Evolutionary conservation across 2,888 invertebrate genomes (phyloP).

Genomic region (Campopleginae sp.): DNA sequence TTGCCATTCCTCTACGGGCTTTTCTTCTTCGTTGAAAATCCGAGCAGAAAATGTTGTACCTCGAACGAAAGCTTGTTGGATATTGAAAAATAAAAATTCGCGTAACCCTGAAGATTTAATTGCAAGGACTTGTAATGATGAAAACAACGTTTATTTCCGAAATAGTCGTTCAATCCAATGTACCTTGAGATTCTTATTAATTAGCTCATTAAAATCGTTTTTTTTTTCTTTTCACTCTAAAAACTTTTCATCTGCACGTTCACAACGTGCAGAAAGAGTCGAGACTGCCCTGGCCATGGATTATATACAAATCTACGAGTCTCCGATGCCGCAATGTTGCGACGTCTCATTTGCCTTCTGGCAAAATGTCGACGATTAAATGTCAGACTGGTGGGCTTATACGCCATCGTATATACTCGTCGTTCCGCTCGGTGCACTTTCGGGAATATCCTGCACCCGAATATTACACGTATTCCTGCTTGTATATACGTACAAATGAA

Average conservation of each 20-base stretch:
- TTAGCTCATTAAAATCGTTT: background rate
- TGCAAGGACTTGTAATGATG: background rate
- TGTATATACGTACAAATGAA: slow-evolving; percentile 23
- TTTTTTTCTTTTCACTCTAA: background rate
- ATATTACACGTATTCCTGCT: slow-evolving; percentile 17
- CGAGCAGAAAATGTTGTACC: slow-evolving; percentile 9
- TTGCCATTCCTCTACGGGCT: background rate
- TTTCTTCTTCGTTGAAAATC: background rate
- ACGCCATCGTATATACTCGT: slow-evolving; percentile 56
- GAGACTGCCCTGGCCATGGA: background rate
- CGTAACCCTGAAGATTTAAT: background rate
- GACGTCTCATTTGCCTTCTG: slow-evolving; percentile 68
- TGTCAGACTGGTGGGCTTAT: slow-evolving; percentile 69
- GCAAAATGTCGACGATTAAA: slow-evolving; percentile 78
- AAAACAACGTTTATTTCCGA: background rate
- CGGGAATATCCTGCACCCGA: slow-evolving; percentile 55
- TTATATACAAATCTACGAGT: slow-evolving; percentile 22
- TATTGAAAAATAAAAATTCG: slow-evolving; percentile 3
- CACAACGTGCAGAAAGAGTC: background rate
- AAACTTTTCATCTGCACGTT: background rate
- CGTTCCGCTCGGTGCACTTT: slow-evolving; percentile 53
- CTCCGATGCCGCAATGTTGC: slow-evolving; percentile 58
- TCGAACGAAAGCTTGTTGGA: background rate
- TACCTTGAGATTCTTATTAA: background rate
- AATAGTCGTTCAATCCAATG: background rate